Base-by-base conservation (phyloP, 2,113 vertebrate genomes). In the Forbesichthys agassizii region DNA sequence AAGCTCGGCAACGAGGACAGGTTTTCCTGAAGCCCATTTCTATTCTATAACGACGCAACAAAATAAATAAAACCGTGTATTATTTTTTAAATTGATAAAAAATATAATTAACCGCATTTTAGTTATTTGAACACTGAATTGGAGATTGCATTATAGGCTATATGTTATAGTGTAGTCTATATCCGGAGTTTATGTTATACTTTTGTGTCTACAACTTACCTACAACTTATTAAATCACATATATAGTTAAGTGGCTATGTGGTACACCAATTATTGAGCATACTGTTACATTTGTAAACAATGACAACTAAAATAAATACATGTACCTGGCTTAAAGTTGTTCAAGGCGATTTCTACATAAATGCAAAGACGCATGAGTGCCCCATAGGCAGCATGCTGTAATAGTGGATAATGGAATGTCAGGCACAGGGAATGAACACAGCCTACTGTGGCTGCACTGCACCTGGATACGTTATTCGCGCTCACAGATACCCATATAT, bases 171-270 rank as follows among this genome's bases (percentile, higher is more conserved):
- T 27, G 27, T 27, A 27, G 1, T 0, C 2, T 27, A 27, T 27
- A 1, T 27, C 27, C 18, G 9, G 65, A 74, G 65, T 86, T 81
- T 70, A 71, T 6, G 58, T 33, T 53, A 48, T 64, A 65, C 61
- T 64, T 71, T 71, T 61, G 11, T 46, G 27, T 27, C 27, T 27
- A 27, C 27, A 65, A 69, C 53, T 48, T 53, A 51, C 14, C 51
- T 47, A 60, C 55, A 85, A 85, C 74, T 86, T 83, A 80, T 61
- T 75, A 64, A 80, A 81, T 84, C 66, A 65, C 59, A 66, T 68
- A 64, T 52, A 11, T 3, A 58, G 56, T 11, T 33, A 33, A 56
- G 66, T 71, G 66, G 57, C 36, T n/a, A 9, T 27, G 51, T 2
- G 66, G 55, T 33, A 57, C 57, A 5, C 36, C 48, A 51, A 58